phyloP scores from a whole-genome alignment of 1,140 invertebrate species.

The Muscidifurax raptorellus region DNA sequence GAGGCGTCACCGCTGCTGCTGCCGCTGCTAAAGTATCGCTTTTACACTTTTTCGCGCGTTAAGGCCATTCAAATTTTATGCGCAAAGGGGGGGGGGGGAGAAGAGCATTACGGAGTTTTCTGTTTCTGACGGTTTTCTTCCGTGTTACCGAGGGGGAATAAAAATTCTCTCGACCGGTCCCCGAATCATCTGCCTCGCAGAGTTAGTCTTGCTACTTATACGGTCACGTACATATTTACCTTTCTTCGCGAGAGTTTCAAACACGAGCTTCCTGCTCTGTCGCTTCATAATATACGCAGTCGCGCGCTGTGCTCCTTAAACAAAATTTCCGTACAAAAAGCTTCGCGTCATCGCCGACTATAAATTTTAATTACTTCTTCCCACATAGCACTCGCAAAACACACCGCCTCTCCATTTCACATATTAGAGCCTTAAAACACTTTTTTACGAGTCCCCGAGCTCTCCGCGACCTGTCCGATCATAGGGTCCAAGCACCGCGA shows the following conservation, averaged over 20 bases:
- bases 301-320: too few relatives aligned
- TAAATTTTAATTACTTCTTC: not conserved
- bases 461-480: too few relatives aligned
- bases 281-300: too few relatives aligned
- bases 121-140: not conserved
- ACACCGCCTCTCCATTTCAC: too few relatives aligned
- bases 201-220: not conserved
- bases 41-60: conserved; percentile 8
- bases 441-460: conserved; percentile 9
- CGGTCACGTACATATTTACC: not conserved
- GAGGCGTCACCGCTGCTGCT: not conserved
- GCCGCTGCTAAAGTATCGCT: conserved; percentile 3
- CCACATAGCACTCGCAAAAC: too few relatives aligned
- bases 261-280: not conserved
- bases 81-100: not conserved
- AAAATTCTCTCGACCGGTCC: not conserved
- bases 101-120: not conserved
- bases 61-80: conserved; percentile 26
- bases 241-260: not conserved
- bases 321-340: too few relatives aligned
- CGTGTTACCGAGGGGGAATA: not conserved
- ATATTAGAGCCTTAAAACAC: too few relatives aligned
- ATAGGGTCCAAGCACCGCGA: not conserved
- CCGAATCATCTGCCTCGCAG: not conserved
- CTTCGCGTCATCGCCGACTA: not conserved